Conservation (phyloP, 1,140 invertebrate species). For the Ladona fulva region DNA sequence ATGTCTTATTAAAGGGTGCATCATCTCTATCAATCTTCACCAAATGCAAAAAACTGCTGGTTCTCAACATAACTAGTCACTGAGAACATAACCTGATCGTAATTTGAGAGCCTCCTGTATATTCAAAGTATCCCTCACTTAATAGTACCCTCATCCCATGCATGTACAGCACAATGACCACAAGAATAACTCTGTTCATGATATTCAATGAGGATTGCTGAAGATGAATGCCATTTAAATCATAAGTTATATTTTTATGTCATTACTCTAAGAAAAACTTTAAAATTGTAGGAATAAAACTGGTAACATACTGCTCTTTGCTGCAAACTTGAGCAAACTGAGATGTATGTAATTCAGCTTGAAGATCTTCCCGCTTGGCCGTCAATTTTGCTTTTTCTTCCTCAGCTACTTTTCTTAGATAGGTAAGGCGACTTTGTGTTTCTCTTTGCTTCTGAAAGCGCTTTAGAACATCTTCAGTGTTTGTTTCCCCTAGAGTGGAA, state of each 20-base stretch:
- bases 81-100: no score
- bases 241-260: background rate
- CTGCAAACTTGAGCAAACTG: slow-evolving; percentile 72
- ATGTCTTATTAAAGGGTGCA: no score
- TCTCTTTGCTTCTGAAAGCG: slow-evolving; percentile 45
- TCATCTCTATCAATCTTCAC: no score
- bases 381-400: slow-evolving; percentile 61
- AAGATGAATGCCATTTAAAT: background rate
- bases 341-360: slow-evolving; percentile 57
- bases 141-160: no score
- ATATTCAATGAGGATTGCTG: background rate
- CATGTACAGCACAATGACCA: no score
- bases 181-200: no score
- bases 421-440: slow-evolving; percentile 54
- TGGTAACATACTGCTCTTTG: slow-evolving; percentile 56
- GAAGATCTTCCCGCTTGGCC: slow-evolving; percentile 53
- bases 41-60: no score
- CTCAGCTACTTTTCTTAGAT: slow-evolving; percentile 57
- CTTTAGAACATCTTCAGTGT: background rate
- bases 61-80: no score
- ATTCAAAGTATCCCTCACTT: no score
- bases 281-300: background rate
- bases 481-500: background rate
- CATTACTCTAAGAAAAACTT: slow-evolving; percentile 3
- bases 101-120: no score